phyloP scores from a whole-genome alignment of 1,140 invertebrate species.

The Bradysia coprophila region DNA sequence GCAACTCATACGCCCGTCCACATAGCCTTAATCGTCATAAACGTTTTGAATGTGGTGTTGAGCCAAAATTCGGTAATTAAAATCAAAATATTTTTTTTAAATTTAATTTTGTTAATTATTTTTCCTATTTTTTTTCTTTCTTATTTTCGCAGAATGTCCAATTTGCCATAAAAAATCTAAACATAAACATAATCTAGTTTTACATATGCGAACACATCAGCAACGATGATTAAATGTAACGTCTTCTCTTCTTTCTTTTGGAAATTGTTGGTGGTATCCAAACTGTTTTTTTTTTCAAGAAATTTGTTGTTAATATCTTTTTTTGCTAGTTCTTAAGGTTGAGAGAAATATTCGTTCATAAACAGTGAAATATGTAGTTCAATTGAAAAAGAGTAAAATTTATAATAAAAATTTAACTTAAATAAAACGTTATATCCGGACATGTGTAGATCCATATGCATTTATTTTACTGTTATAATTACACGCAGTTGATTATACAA shows the following conservation, averaged over 20 bases:
- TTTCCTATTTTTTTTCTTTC: too few species aligned
- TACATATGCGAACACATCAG: conserved; percentile 33
- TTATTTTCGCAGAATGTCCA: too few species aligned
- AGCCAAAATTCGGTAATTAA: conserved; percentile 34
- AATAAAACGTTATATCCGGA: too few species aligned
- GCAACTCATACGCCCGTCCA: conserved; percentile 32
- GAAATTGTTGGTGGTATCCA: neutral
- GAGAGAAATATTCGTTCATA: neutral
- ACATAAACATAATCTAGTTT: conserved; percentile 33
- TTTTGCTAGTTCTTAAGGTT: neutral
- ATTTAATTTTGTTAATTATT: too few species aligned
- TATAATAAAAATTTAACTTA: neutral
- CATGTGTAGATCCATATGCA: too few species aligned
- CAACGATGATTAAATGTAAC: conserved; percentile 22
- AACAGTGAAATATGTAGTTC: too few species aligned
- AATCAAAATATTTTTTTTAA: too few species aligned
- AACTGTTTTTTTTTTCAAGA: neutral
- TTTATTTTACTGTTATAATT: neutral
- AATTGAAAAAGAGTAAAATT: neutral
- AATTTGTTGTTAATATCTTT: neutral
- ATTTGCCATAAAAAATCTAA: conserved; percentile 38
- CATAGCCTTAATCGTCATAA: conserved; percentile 42
- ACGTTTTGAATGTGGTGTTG: conserved; percentile 42
- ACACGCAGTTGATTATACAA: neutral
- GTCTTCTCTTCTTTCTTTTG: neutral